phyloP scores from a whole-genome alignment of 2,797 vertebrate species.

The Setipinna tenuifilis region DNA sequence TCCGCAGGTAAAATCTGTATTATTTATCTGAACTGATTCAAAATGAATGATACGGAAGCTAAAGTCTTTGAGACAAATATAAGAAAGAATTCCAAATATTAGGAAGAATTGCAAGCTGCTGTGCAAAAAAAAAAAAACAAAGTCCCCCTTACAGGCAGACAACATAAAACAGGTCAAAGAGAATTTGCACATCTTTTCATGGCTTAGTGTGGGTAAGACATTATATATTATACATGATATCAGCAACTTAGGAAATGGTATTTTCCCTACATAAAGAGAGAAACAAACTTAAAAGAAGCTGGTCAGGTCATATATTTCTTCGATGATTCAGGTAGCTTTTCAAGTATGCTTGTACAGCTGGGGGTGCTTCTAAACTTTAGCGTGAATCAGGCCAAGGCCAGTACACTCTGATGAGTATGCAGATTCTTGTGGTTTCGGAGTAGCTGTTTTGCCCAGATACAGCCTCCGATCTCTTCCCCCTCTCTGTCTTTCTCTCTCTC shows the following conservation, averaged over 20 bases:
- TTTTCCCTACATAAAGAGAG: background rate
- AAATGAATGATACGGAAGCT: background rate
- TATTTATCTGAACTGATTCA: no score
- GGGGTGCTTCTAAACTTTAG: background rate
- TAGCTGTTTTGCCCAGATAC: conserved; percentile 72
- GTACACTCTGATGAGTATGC: conserved; percentile 60
- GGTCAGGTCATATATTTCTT: background rate
- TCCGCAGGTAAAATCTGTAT: no score
- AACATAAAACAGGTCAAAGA: background rate
- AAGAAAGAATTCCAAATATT: background rate
- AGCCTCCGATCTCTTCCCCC: background rate
- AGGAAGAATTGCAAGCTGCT: no score
- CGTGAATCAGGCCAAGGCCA: background rate
- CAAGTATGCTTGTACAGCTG: background rate
- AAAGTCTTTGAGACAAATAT: background rate
- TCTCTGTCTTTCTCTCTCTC: background rate
- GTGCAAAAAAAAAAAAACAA: no score
- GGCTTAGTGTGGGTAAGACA: background rate
- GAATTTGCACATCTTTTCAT: background rate
- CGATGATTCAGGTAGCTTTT: background rate
- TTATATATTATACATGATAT: background rate
- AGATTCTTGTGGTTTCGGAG: conserved; percentile 67
- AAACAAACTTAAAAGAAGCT: background rate
- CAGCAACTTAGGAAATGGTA: background rate
- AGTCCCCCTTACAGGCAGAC: no score